Base-by-base conservation (phyloP, 2,888 invertebrate species). In the Himalopsyche kuldschensis region DNA sequence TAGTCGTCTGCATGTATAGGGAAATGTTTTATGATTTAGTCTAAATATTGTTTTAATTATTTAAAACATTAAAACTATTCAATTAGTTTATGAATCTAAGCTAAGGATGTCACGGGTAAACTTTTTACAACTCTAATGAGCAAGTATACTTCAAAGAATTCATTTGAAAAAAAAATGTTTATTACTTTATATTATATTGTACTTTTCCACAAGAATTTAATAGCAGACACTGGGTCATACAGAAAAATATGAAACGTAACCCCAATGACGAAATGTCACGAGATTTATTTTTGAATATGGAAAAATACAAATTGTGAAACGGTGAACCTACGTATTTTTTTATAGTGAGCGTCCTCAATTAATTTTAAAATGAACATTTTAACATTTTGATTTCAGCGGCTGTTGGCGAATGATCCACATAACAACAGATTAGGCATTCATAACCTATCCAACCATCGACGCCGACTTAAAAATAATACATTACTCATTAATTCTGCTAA, bases 391-490 rank as follows among this genome's bases (percentile, higher is more conserved):
- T 55, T 55, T 55, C 8, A 55, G 55, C 55, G 24, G 8, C 55
- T 41, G 63, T 80, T 41, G 80, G 46, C 55, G 47, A 47, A 82
- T 55, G 11, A 17, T 82, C 63, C 79, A 75, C 82, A 41, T 82
- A 79, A 82, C 79, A 82, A 82, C 79, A 69, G 69, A 63, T 41
- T 63, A 41, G 69, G 79, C 69, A 84, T 82, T 82, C 84, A 84
- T 82, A 84, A 84, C 84, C 84, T 84, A 82, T 84, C 84, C 84
- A 81, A 84, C 84, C 76, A 55, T 48, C 31, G 32, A 78, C 24
- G 63, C 24, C 24, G 15, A n/a, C 11, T 35, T 82, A 24, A 41
- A 82, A 82, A 84, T 84, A 84, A 32, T 48, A n/a, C 55, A 79
- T 82, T 84, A 84, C 75, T 84, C 84, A 82, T 79, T 79, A 31